These are phyloP conservation scores for Brachyistius frenatus DNA, from an alignment of 2,113 vertebrate genomes.

Conservation along the genomic window DNA sequence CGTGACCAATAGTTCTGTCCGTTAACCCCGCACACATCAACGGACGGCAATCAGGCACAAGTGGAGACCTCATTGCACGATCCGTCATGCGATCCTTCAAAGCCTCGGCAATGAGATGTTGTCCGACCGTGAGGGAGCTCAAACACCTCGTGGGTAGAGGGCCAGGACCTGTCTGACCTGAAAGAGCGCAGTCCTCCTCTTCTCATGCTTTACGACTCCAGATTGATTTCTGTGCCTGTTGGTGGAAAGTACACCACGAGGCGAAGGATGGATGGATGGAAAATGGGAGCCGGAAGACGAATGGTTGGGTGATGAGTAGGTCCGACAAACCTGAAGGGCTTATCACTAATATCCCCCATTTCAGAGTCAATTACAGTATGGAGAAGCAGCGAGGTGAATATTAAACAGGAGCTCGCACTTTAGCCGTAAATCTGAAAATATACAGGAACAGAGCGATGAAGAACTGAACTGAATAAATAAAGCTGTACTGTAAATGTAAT, in stretches of 20 bases:
- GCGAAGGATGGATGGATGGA: constrained; percentile 50
- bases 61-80: background rate
- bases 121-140: constrained; percentile 16
- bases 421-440: background rate
- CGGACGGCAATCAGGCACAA: background rate
- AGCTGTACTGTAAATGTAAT: background rate
- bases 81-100: constrained; percentile 42
- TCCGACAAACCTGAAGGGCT: constrained; percentile 72
- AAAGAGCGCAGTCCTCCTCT: constrained; percentile 33
- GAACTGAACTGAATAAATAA: background rate
- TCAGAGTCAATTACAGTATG: constrained; percentile 69
- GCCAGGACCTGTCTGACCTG: constrained; percentile 28
- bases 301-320: constrained; percentile 64
- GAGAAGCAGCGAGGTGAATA: constrained; percentile 48
- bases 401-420: constrained; percentile 38
- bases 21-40: constrained; percentile 9
- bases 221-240: constrained; percentile 71
- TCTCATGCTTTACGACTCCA: constrained; percentile 46
- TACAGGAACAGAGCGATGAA: background rate
- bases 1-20: background rate
- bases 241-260: constrained; percentile 45
- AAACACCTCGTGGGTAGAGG: constrained; percentile 13
- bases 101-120: constrained; percentile 38
- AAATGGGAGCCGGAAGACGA: constrained; percentile 60
- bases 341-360: constrained; percentile 75